Percentiles rank a stretch among this genome's conserved stretches.
Evolutionary conservation across 2,888 invertebrate genomes (phyloP).

Genomic region (Troides aeacus): DNA sequence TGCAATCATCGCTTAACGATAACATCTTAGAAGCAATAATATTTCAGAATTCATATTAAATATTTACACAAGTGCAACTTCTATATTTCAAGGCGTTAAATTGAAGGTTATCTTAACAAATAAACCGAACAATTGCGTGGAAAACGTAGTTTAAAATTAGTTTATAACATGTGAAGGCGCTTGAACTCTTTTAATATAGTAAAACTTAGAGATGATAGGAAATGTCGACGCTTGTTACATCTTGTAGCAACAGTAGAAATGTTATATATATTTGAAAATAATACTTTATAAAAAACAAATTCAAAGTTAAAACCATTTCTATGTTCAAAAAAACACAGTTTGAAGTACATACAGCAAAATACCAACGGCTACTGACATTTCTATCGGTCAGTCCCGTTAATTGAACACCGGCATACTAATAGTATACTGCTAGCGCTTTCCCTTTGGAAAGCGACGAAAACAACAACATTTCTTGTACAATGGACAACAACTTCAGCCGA

Average conservation of each 20-base stretch:
- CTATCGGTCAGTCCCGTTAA: conserved; percentile 64
- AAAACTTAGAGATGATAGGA: no score
- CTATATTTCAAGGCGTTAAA: conserved; percentile 1
- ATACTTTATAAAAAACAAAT: background rate
- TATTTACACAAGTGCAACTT: conserved; percentile 22
- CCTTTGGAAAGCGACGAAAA: conserved; percentile 65
- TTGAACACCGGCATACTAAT: conserved; percentile 63
- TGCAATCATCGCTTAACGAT: background rate
- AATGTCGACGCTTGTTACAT: no score
- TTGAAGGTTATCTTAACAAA: conserved; percentile 14
- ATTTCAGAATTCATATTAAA: conserved; percentile 4
- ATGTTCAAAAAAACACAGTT: background rate
- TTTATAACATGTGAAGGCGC: no score
- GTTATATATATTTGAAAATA: no score
- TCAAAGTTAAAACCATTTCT: background rate
- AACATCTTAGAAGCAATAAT: background rate
- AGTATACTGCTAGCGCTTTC: conserved; percentile 67
- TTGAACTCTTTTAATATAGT: no score
- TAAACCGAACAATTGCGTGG: background rate
- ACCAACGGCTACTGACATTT: conserved; percentile 36
- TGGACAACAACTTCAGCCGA: background rate
- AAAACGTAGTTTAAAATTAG: background rate
- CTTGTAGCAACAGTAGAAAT: no score
- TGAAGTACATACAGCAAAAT: conserved; percentile 34
- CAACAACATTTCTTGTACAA: conserved; percentile 31